Conservation (phyloP, 2,797 vertebrate species). For the Sciurus vulgaris region DNA sequence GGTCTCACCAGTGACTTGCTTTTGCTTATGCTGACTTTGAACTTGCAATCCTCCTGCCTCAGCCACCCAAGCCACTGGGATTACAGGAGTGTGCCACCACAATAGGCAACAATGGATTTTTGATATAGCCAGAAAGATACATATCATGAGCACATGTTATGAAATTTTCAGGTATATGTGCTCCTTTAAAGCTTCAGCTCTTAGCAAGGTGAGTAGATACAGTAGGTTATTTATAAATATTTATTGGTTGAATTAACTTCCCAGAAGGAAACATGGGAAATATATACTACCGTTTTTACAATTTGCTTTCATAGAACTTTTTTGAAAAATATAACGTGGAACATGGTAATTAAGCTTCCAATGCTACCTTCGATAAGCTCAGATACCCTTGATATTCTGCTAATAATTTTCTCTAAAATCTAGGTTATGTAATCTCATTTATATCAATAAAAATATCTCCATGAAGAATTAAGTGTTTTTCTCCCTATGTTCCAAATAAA, state of each 20-base stretch:
- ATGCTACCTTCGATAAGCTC: not conserved
- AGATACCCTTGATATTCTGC: not conserved
- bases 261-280: not conserved
- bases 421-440: slow-evolving; percentile 3
- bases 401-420: not conserved
- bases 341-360: not conserved
- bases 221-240: not conserved
- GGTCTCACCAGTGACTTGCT: too few species aligned
- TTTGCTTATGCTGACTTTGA: too few species aligned
- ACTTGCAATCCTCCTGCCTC: too few species aligned
- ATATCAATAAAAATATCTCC: not conserved
- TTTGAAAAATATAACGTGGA: not conserved
- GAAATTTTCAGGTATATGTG: not conserved
- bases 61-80: too few species aligned
- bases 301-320: not conserved
- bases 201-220: not conserved
- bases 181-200: not conserved
- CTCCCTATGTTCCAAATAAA: not conserved
- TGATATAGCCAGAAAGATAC: not conserved
- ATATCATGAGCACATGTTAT: not conserved
- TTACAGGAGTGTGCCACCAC: too few species aligned
- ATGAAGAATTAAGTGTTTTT: not conserved
- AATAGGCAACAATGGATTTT: not conserved
- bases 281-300: not conserved
- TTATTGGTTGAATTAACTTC: not conserved